Evolutionary conservation across 2,797 vertebrate species (phyloP).

Genomic region (Cebuella pygmaea): DNA sequence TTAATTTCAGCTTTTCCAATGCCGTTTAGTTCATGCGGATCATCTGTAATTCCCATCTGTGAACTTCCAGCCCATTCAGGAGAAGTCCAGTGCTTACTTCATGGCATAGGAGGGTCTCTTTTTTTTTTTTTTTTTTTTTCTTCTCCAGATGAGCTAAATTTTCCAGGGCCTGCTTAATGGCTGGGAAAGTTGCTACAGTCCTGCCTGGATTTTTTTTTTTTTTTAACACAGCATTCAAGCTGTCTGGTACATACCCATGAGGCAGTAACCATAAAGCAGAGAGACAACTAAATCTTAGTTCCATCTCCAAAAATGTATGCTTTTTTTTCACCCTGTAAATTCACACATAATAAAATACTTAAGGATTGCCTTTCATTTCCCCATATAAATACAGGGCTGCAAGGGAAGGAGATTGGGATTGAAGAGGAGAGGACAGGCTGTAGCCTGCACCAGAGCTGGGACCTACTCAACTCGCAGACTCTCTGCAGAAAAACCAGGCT

Average conservation of each 20-base stretch:
- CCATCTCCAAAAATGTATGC: constrained; percentile 72
- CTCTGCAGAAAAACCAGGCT: constrained; percentile 80
- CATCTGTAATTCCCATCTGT: background rate
- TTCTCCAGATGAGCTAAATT: constrained; percentile 46
- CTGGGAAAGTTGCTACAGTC: constrained; percentile 50
- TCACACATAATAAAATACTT: constrained; percentile 82
- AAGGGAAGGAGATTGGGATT: background rate
- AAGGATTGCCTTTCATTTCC: constrained; percentile 80
- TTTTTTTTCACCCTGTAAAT: constrained; percentile 33
- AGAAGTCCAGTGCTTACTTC: background rate
- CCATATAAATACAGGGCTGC: constrained; percentile 68
- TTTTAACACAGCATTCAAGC: constrained; percentile 47
- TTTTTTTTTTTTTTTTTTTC: no score
- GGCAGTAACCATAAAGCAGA: constrained; percentile 72
- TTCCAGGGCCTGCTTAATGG: constrained; percentile 59
- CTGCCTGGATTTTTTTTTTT: constrained; percentile 14
- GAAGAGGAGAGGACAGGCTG: background rate
- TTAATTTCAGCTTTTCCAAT: background rate
- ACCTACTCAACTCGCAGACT: constrained; percentile 71
- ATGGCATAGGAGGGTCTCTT: background rate
- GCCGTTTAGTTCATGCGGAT: background rate
- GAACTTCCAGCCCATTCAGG: background rate
- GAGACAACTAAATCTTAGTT: constrained; percentile 77
- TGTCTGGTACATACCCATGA: constrained; percentile 42
- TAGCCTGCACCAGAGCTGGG: constrained; percentile 26